These are phyloP conservation scores for Drosophila nigricruria DNA, from an alignment of 2,888 invertebrate species.

Conservation along the genomic window DNA sequence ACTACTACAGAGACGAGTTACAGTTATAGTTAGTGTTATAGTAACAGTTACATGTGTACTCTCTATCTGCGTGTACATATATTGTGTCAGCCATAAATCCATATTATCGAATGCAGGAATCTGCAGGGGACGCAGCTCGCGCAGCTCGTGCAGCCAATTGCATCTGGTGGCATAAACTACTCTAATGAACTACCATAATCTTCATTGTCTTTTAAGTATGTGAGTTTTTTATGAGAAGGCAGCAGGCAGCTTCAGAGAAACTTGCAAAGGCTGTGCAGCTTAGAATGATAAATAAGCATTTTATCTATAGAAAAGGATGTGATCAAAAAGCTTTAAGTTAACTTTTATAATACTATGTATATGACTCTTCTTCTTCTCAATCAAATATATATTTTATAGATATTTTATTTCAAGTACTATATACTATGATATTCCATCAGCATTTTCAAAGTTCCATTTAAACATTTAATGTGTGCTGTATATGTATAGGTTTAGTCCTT, in stretches of 20 bases:
- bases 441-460: not conserved
- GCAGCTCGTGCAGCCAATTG: not conserved
- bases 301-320: too few species aligned
- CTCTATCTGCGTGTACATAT: slow-evolving; percentile 3
- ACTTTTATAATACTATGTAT: not conserved
- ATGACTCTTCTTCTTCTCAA: too few species aligned
- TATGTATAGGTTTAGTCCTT: not conserved
- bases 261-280: not conserved
- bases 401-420: too few species aligned
- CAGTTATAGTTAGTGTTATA: slow-evolving; percentile 4
- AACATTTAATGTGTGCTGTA: not conserved
- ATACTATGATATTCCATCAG: not conserved
- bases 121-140: not conserved
- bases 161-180: not conserved
- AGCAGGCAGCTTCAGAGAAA: not conserved
- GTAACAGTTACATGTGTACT: slow-evolving; percentile 19
- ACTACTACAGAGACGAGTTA: not conserved
- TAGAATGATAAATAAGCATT: too few species aligned
- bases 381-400: too few species aligned
- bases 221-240: not conserved
- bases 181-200: slow-evolving; percentile 1
- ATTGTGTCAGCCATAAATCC: slow-evolving; percentile 21
- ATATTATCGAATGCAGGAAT: slow-evolving; percentile 8
- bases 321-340: too few species aligned
- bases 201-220: not conserved